Evolutionary conservation across 2,888 invertebrate genomes (phyloP).

Genomic region (Erpobdella octoculata): DNA sequence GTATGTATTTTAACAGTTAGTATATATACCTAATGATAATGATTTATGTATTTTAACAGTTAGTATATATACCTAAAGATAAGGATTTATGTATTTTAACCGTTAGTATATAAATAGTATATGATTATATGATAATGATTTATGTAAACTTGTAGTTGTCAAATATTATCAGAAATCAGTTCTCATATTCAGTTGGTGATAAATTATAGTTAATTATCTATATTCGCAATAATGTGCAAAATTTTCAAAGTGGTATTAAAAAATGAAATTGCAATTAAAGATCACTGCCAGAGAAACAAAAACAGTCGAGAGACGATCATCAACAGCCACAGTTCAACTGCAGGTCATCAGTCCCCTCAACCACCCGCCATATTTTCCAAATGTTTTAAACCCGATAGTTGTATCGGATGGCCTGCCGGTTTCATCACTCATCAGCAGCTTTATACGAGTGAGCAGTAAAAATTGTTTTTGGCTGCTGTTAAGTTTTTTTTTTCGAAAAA

Average conservation of each 20-base stretch:
- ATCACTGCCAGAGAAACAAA: conserved; percentile 25
- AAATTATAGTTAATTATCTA: too few relatives aligned
- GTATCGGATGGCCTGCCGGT: conserved; percentile 13
- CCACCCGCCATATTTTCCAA: conserved; percentile 27
- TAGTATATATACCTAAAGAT: too few relatives aligned
- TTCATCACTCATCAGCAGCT: conserved; percentile 7
- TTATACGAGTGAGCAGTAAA: conserved; percentile 12
- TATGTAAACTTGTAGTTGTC: too few relatives aligned
- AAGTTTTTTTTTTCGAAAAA: too few relatives aligned
- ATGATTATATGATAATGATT: too few relatives aligned
- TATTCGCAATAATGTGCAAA: too few relatives aligned
- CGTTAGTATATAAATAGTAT: too few relatives aligned
- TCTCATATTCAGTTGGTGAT: not conserved
- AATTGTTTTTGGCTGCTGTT: too few relatives aligned
- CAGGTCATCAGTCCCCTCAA: conserved; percentile 15
- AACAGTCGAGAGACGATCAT: conserved; percentile 15
- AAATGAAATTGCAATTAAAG: not conserved
- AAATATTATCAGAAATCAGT: not conserved
- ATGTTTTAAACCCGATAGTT: conserved; percentile 14
- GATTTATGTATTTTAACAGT: not conserved
- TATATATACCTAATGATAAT: too few relatives aligned
- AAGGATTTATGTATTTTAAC: too few relatives aligned
- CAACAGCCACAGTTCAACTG: conserved; percentile 16
- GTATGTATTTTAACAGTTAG: conserved; percentile 14
- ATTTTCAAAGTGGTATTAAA: too few relatives aligned